Percentiles rank a stretch among this genome's conserved stretches.
Conservation (phyloP, 2,888 invertebrate species). For the Isoperla grammatica region DNA sequence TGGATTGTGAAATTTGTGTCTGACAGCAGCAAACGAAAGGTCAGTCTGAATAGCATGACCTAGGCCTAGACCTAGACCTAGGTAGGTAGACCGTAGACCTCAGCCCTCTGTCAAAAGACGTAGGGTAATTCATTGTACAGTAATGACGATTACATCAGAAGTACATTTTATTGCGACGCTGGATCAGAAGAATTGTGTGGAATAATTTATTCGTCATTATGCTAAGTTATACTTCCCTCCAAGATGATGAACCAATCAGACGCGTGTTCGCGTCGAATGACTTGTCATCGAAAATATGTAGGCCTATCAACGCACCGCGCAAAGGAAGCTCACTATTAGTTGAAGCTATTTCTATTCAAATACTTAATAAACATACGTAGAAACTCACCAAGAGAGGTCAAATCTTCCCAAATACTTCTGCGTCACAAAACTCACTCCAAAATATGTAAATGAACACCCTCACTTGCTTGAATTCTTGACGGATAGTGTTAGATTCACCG, state of each 20-base stretch:
- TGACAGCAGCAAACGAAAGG: no score
- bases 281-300: slow-evolving; percentile 8
- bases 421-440: not conserved
- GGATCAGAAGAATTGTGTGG: no score
- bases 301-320: not conserved
- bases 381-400: not conserved
- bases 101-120: no score
- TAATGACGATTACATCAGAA: no score
- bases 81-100: no score
- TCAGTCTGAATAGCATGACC: no score
- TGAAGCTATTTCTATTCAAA: not conserved
- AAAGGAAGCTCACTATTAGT: not conserved
- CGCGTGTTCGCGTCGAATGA: not conserved
- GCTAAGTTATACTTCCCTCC: not conserved
- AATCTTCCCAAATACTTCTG: not conserved
- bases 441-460: not conserved
- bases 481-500: not conserved
- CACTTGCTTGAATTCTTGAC: not conserved
- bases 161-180: no score
- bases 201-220: no score
- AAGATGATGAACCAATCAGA: not conserved
- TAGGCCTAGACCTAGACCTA: no score
- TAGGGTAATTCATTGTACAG: no score
- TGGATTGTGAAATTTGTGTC: no score
- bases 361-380: not conserved